phyloP scores from a whole-genome alignment of 2,113 vertebrate species.

The Sylvilagus bachmani region DNA sequence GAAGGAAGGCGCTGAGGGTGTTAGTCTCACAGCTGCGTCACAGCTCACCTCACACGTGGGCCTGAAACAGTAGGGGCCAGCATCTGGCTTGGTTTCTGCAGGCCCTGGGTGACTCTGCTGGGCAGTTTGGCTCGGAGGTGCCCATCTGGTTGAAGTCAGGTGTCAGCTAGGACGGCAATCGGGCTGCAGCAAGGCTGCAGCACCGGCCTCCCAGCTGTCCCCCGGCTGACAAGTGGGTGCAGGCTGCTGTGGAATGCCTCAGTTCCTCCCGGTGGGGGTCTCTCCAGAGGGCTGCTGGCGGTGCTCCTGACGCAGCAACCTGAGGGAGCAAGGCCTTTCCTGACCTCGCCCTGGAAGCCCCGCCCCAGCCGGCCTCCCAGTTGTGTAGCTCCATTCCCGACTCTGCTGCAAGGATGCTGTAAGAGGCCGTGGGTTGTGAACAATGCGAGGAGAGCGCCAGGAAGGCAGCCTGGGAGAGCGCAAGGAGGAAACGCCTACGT shows the following conservation, averaged over 20 bases:
- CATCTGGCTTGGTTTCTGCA: neutral
- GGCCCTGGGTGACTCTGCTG: neutral
- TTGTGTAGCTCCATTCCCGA: neutral
- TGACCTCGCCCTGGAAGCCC: neutral
- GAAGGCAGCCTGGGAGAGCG: neutral
- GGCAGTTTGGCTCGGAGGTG: neutral
- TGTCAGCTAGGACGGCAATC: neutral
- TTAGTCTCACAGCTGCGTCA: neutral
- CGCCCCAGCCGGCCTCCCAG: neutral
- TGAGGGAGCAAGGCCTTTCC: neutral
- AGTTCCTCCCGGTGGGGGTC: neutral
- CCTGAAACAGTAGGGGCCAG: neutral
- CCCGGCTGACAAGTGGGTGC: neutral
- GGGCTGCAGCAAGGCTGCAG: neutral
- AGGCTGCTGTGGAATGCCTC: neutral
- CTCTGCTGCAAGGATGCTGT: neutral
- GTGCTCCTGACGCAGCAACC: neutral
- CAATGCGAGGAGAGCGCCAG: no score
- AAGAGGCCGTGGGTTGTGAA: neutral
- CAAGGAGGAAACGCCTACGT: neutral
- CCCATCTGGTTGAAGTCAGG: neutral
- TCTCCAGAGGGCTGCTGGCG: neutral
- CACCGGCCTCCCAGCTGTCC: neutral
- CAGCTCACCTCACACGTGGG: neutral
- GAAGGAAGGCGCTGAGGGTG: neutral